Conservation (phyloP, 2,888 invertebrate genomes). For the Drosophila longiperda region DNA sequence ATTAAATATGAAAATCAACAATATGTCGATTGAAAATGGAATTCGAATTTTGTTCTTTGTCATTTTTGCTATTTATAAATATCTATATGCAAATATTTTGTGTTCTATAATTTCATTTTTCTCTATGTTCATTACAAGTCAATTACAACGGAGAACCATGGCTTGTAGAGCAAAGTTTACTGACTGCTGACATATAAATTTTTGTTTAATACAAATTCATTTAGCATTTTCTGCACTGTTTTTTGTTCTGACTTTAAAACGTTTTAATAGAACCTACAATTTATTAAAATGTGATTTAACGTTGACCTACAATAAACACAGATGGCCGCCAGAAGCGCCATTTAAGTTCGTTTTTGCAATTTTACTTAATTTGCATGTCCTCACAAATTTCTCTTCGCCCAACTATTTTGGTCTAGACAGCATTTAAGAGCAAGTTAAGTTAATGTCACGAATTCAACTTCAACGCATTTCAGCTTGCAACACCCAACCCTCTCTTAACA, state of each 20-base stretch:
- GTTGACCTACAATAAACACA: neutral
- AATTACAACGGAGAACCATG: neutral
- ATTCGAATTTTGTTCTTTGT: constrained; percentile 2
- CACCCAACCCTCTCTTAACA: constrained; percentile 5
- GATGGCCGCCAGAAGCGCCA: neutral
- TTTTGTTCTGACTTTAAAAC: neutral
- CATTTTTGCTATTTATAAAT: neutral
- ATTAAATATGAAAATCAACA: neutral
- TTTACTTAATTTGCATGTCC: constrained; percentile 22
- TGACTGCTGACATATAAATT: neutral
- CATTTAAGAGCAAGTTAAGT: constrained; percentile 56
- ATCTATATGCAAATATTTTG: neutral
- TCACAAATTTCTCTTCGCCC: neutral
- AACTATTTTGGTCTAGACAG: constrained; percentile 7
- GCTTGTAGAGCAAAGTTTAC: neutral
- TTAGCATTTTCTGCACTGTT: neutral
- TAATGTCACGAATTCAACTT: constrained; percentile 59
- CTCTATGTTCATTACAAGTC: constrained; percentile 7
- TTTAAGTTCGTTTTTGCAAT: constrained; percentile 1
- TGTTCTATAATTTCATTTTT: neutral
- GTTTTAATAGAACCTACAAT: neutral
- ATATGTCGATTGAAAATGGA: neutral
- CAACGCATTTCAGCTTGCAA: constrained; percentile 4
- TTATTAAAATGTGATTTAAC: constrained; percentile 5
- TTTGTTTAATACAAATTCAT: neutral